Conservation (phyloP, 2,888 invertebrate genomes). For the Hydrotaea cyrtoneurina region DNA sequence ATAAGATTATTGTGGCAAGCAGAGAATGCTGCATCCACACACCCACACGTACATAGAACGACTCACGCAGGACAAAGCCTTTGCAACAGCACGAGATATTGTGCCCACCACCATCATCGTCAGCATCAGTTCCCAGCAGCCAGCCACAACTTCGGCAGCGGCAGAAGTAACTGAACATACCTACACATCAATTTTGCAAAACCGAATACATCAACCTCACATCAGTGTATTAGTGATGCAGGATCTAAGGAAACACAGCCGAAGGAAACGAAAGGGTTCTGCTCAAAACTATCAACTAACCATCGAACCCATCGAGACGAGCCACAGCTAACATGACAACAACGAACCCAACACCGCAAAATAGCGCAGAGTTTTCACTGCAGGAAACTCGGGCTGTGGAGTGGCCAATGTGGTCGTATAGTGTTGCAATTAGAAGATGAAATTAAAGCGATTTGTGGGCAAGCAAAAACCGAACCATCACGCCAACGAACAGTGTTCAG, state of each 20-base stretch:
- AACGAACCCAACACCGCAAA: background rate
- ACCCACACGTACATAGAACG: background rate
- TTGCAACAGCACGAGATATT: conserved; percentile 42
- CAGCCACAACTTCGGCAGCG: background rate
- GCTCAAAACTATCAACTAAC: conserved; percentile 49
- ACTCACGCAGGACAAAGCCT: background rate
- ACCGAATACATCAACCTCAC: conserved; percentile 25
- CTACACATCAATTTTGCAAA: conserved; percentile 1
- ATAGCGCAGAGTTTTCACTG: conserved; percentile 6
- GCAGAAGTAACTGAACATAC: conserved; percentile 33
- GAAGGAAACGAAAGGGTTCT: conserved; percentile 17
- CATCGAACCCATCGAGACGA: conserved; percentile 54
- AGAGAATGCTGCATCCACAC: conserved; percentile 53
- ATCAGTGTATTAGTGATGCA: conserved; percentile 1
- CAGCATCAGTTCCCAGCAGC: background rate
- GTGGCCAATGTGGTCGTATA: conserved; percentile 33
- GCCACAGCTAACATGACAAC: conserved; percentile 52
- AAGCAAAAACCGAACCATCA: background rate
- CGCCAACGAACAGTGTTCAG: background rate
- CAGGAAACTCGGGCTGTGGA: background rate
- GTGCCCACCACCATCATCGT: too few species aligned
- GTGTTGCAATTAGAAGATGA: conserved; percentile 74
- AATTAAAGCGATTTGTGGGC: conserved; percentile 78
- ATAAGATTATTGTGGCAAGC: conserved; percentile 81
- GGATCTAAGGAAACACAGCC: background rate